Evolutionary conservation across 2,888 invertebrate genomes (phyloP).

Genomic region (Erebia epiphron): DNA sequence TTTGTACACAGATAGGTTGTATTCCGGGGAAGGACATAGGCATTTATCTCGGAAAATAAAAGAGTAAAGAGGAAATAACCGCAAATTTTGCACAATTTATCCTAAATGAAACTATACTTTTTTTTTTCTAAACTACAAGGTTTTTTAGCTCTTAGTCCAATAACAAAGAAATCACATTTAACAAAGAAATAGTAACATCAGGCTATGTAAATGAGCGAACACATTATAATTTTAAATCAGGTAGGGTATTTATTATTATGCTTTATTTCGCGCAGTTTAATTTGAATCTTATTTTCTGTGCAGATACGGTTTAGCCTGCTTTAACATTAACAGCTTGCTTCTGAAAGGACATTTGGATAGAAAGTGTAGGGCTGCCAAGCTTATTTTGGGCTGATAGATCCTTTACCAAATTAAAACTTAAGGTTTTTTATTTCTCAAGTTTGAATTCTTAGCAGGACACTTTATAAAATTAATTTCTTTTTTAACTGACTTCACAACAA

Average conservation of each 20-base stretch:
- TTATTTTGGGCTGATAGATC: background rate
- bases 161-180: conserved; percentile 24
- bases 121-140: background rate
- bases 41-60: too few species aligned
- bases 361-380: conserved; percentile 14
- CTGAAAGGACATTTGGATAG: background rate
- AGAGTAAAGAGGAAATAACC: too few species aligned
- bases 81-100: too few species aligned
- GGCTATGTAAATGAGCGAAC: conserved; percentile 30
- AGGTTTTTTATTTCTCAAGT: background rate
- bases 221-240: conserved; percentile 38
- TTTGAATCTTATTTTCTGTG: conserved; percentile 6
- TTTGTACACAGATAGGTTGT: too few species aligned
- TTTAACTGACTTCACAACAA: too few species aligned
- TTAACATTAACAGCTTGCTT: conserved; percentile 5
- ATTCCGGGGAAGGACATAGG: too few species aligned
- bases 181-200: conserved; percentile 29
- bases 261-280: conserved; percentile 10
- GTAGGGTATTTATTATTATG: conserved; percentile 22
- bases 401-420: background rate
- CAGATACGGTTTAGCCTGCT: conserved; percentile 22
- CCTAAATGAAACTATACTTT: background rate
- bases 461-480: too few species aligned
- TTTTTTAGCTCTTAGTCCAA: background rate
- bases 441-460: background rate